phyloP scores from a whole-genome alignment of 2,113 vertebrate genomes.

The Macaca fascicularis region T2T-MFA8v1.1 NC_088395.1:19141001-19141500 shows the following conservation, averaged over 20 bases:
- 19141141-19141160: background rate
- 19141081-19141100: too few species aligned
- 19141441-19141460: background rate
- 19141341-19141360: background rate
- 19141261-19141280: background rate
- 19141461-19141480: background rate
- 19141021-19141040: too few species aligned
- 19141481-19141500: background rate
- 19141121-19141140: background rate
- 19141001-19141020: too few species aligned
- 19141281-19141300: background rate
- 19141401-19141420: background rate
- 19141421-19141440: background rate
- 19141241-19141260: background rate
- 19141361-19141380: background rate
- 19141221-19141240: background rate
- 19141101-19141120: background rate
- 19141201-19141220: background rate
- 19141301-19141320: background rate
- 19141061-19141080: too few species aligned
- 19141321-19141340: background rate
- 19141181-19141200: background rate
- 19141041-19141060: too few species aligned
- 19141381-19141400: background rate
- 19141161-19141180: background rate